Percentiles rank a stretch among this genome's conserved stretches.
These are phyloP conservation scores for Cephalopterus ornatus DNA, from an alignment of 2,113 vertebrate species.

Conservation along the genomic window DNA sequence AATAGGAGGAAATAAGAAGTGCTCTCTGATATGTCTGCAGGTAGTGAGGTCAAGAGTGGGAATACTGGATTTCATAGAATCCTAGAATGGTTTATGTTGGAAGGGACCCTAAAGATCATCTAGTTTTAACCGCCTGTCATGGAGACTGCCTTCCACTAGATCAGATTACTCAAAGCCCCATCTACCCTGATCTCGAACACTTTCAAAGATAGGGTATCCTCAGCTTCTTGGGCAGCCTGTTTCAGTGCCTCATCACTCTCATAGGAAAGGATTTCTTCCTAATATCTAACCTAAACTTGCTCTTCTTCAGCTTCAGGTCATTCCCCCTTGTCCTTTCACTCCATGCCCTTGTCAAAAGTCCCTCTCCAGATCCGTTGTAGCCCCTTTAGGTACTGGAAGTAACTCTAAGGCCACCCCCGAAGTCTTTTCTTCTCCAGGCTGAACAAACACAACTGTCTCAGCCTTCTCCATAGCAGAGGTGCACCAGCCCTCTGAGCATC, in stretches of 20 bases:
- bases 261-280: not conserved
- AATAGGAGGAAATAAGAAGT: not conserved
- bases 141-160: not conserved
- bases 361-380: not conserved
- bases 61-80: not conserved
- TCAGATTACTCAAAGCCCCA: not conserved
- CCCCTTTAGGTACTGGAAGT: not conserved
- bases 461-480: not conserved
- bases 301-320: not conserved
- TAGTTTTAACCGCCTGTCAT: not conserved
- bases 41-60: not conserved
- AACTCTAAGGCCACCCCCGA: not conserved
- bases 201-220: not conserved
- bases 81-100: not conserved
- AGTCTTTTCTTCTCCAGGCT: not conserved
- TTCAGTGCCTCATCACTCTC: not conserved
- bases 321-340: not conserved
- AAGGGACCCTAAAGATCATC: not conserved
- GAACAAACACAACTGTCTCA: not conserved
- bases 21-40: not conserved
- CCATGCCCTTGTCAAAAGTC: not conserved
- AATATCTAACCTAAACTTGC: not conserved
- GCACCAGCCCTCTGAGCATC: not conserved
- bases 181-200: not conserved
- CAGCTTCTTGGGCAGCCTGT: not conserved